phyloP scores from a whole-genome alignment of 2,797 vertebrate genomes.

The Karalla daura region DNA sequence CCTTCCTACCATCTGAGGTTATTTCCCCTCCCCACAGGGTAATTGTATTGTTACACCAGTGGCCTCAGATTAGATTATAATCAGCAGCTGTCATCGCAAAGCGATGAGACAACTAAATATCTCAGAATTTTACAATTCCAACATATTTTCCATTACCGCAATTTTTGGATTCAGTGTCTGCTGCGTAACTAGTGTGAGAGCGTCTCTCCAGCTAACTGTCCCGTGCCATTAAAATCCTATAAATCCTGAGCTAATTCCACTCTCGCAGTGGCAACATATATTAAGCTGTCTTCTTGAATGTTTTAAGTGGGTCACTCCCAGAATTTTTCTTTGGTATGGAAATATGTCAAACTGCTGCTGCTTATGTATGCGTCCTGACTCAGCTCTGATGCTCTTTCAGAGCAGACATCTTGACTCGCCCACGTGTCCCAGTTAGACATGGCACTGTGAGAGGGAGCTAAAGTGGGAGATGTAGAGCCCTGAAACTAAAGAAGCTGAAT shows the following conservation, averaged over 20 bases:
- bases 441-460: no score
- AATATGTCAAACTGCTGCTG: conserved; percentile 1
- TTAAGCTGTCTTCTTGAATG: conserved; percentile 5
- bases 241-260: neutral
- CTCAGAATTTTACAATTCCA: neutral
- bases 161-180: neutral
- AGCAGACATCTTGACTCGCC: neutral
- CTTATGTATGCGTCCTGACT: neutral
- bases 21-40: neutral
- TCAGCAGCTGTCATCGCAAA: neutral
- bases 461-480: no score
- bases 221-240: neutral
- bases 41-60: conserved; percentile 12
- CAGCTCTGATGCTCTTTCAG: neutral
- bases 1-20: conserved; percentile 33
- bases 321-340: conserved; percentile 11
- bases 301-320: conserved; percentile 12
- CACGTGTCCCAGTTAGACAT: neutral
- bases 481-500: neutral
- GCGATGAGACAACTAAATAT: neutral
- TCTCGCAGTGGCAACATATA: neutral
- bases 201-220: neutral
- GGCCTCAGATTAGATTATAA: conserved; percentile 18
- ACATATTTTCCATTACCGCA: neutral
- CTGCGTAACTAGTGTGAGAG: neutral